These are phyloP conservation scores for Nothobranchius furzeri DNA, from an alignment of 2,113 vertebrate species.

Conservation along the genomic window DNA sequence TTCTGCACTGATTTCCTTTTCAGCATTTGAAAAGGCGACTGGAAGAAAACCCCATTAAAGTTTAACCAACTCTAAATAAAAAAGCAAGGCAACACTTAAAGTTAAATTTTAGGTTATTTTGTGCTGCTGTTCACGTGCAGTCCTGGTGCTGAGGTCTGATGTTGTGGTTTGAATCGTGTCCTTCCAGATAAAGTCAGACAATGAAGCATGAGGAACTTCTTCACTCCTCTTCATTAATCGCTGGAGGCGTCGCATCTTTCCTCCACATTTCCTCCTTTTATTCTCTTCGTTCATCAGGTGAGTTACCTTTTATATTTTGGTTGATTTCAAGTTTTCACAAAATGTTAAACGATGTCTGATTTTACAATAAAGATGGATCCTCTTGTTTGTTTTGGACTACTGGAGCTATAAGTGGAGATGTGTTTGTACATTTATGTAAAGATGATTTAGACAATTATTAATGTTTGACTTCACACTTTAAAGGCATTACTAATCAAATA, in stretches of 20 bases:
- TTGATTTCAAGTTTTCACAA: too few relatives aligned
- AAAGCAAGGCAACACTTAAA: neutral
- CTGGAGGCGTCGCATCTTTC: neutral
- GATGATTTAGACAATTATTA: neutral
- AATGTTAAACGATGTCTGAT: too few relatives aligned
- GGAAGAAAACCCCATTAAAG: neutral
- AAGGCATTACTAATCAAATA: neutral
- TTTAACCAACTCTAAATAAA: neutral
- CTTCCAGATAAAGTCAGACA: constrained; percentile 54
- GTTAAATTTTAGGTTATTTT: neutral
- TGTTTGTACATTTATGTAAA: neutral
- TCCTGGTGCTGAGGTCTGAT: constrained; percentile 18
- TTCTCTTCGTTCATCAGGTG: constrained; percentile 37
- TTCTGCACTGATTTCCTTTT: neutral
- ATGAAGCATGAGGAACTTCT: constrained; percentile 3
- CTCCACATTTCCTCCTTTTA: constrained; percentile 12
- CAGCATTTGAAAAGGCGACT: neutral
- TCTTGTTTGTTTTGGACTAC: neutral
- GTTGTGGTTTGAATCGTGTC: constrained; percentile 58
- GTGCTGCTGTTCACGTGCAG: neutral
- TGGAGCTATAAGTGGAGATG: neutral
- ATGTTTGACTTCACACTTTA: neutral
- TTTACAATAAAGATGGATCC: neutral
- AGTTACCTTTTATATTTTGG: constrained; percentile 22
- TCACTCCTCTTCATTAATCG: constrained; percentile 5